Evolutionary conservation across 1,140 invertebrate genomes (phyloP), one percentile per base, ranked within the genome.

Genomic region (Elymnias hypermnestra): DNA sequence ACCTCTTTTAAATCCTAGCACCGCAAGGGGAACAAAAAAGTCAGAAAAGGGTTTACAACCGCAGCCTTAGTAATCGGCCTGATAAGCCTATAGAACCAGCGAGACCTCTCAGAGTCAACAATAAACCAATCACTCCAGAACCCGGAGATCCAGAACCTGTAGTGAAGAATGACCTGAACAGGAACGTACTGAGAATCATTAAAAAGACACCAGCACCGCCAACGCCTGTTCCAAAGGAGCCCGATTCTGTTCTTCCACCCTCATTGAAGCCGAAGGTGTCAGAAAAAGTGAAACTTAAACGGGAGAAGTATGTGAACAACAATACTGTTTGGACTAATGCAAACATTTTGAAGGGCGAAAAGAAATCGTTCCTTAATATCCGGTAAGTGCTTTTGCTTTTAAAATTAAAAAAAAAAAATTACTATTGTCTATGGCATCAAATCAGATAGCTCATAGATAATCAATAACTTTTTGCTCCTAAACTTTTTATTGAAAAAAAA

Each of bases 241-340:
- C 63, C 19, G 54, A 72, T 8, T 77, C 64, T 13, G 53, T 83
- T 19, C 28, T 82, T 39, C 79, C 79, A 46, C 75, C 75, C 51
- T 64, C 73, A 51, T 63, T 83, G 29, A 82, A 70, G 50, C 68
- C 68, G 19, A 63, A 62, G 33, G 37, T 59, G 22, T 40, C 54
- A 6, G 70, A 79, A 14, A 73, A 68, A 57, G 49, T 38, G 8
- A 74, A 75, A 37, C 47, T 71, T 5, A 72, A 72, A 53, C 40
- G 68, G 7, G 63, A 70, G 9, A 82, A 82, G 49, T 76, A 72
- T 55, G 67, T 82, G n/a, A 83, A 83, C 33, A 83, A 83, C 35
- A 83, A 83, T 40, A 68, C 63, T 45, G 64, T 76, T 43, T 82
- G 75, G 77, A 72, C 65, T 2, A 72, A 71, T 44, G 66, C 74